Base-by-base conservation (phyloP, 2,113 vertebrate genomes). In the Clarias macrocephalus region DNA sequence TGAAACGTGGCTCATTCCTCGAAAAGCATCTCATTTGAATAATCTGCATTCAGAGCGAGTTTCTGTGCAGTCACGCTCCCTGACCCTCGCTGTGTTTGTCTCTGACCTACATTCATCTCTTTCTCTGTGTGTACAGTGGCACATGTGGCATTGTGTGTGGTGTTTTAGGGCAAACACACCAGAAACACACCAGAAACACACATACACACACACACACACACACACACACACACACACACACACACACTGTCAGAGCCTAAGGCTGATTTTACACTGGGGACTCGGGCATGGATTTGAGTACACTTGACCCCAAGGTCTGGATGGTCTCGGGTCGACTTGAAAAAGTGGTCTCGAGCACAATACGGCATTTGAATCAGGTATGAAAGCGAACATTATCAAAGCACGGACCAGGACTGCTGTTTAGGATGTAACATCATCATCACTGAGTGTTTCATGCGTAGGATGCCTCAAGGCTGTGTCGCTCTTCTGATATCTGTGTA, bases 41-140 rank as follows among this genome's bases (percentile, higher is more conserved):
- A 68, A 84, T 85, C 83, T 68, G 75, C 57, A 59, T 75, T n/a
- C 18, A 1, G 48, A 82, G 82, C 25, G 68, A 6, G n/a, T 1
- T 16, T 19, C 12, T 59, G 73, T 4, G 48, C 21, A 68, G 73
- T 68, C 42, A 70, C 59, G 83, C 68, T 84, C 21, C 68, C 30
- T 52, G 66, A 72, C n/a, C 4, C 75, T 62, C 65, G 25, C 75
- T 30, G 37, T 57, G 68, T 82, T 80, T 57, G 4, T 30, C 79
- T 86, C 52, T 88, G 88, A 88, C 88, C 88, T 88, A 86, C 80
- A 88, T 88, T 82, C 30, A 15, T 16, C 48, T 75, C 68, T 57
- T 80, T 75, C 72, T 80, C 9, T 72, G 9, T 84, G 83, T 57
- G 65, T 84, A 68, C 82, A 30, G 15, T 84, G n/a, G 82, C 42